Percentiles rank a stretch among this genome's conserved stretches.
Evolutionary conservation across 2,113 vertebrate genomes (phyloP).

Genomic region (Desmodus rotundus): DNA sequence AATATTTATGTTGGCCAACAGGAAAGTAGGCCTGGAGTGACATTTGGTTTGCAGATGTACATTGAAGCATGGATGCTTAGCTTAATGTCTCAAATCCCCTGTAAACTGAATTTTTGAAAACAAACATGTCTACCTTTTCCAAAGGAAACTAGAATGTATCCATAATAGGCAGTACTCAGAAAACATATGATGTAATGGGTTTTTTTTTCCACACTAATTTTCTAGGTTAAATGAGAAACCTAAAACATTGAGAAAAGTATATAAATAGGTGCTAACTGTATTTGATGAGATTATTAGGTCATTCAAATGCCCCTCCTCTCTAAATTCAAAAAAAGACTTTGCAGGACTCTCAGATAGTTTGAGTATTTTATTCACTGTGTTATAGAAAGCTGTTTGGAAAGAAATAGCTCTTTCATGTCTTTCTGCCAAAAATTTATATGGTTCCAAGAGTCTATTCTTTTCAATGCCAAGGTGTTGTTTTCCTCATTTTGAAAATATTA

Average conservation of each 20-base stretch:
- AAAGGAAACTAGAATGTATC: background rate
- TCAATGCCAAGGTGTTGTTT: background rate
- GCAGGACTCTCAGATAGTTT: background rate
- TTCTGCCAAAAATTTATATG: conserved; percentile 1
- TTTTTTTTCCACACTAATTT: background rate
- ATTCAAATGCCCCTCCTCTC: background rate
- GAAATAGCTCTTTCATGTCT: background rate
- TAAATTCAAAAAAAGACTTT: background rate
- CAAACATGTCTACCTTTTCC: conserved; percentile 14
- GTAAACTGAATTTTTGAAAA: conserved; percentile 23
- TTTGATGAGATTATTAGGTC: background rate
- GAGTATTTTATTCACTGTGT: background rate
- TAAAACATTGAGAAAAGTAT: background rate
- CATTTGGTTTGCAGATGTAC: background rate
- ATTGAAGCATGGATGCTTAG: background rate
- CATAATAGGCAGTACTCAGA: background rate
- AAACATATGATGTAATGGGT: background rate
- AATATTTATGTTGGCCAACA: background rate
- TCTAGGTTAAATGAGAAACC: background rate
- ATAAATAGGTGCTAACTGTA: background rate
- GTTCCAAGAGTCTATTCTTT: conserved; percentile 15
- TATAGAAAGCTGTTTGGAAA: background rate
- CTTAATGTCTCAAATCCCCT: background rate
- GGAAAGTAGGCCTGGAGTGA: background rate
- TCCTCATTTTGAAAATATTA: background rate